Evolutionary conservation across 2,888 invertebrate genomes (phyloP).

Genomic region (Zeuzera pyrina): DNA sequence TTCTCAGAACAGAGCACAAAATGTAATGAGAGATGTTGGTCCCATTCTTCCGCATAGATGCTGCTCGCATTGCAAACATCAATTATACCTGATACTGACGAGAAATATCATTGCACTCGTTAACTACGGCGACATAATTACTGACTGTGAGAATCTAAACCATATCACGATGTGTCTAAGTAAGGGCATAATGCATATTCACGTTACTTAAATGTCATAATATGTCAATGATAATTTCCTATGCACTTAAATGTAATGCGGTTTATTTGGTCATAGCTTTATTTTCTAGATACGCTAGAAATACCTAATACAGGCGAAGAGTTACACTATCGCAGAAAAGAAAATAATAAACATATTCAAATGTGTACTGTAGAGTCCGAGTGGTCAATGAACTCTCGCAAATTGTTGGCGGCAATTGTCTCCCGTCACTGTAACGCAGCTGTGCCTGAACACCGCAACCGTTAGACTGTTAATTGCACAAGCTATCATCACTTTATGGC

Average conservation of each 20-base stretch:
- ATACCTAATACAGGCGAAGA: no score
- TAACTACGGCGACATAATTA: slow-evolving; percentile 49
- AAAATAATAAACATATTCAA: neutral
- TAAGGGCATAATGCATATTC: slow-evolving; percentile 9
- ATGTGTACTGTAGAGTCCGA: slow-evolving; percentile 9
- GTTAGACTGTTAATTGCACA: slow-evolving; percentile 47
- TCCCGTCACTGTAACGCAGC: slow-evolving; percentile 39
- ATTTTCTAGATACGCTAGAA: no score
- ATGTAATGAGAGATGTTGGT: slow-evolving; percentile 63
- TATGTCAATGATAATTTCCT: slow-evolving; percentile 4
- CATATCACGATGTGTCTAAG: slow-evolving; percentile 17
- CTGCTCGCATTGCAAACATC: slow-evolving; percentile 63
- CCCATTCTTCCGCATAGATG: slow-evolving; percentile 64
- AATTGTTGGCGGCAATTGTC: slow-evolving; percentile 54
- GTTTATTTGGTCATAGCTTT: no score
- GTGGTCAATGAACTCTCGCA: slow-evolving; percentile 52
- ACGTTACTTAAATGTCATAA: slow-evolving; percentile 8
- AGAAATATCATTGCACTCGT: slow-evolving; percentile 58
- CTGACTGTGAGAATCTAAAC: slow-evolving; percentile 51
- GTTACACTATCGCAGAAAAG: no score
- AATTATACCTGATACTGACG: slow-evolving; percentile 63
- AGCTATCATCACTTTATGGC: slow-evolving; percentile 40
- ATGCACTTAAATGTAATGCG: neutral
- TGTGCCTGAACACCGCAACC: slow-evolving; percentile 35
- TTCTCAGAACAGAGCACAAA: slow-evolving; percentile 65